These are phyloP conservation scores for Barypeithes pellucidus DNA, from an alignment of 2,888 invertebrate species.

Conservation along the genomic window DNA sequence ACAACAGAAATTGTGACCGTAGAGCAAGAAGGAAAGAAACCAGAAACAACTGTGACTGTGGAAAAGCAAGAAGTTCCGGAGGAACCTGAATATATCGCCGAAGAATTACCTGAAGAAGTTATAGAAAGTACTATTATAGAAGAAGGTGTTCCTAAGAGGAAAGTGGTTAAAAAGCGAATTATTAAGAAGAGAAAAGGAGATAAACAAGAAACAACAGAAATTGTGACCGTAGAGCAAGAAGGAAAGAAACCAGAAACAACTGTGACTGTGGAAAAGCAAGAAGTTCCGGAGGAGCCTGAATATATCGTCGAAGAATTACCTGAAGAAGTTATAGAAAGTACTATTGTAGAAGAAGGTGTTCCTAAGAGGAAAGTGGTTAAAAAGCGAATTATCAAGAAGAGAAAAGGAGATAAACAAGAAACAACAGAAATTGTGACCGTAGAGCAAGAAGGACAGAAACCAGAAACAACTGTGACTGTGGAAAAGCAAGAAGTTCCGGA, in stretches of 20 bases:
- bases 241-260: conserved; percentile 64
- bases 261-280: conserved; percentile 61
- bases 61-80: conserved; percentile 60
- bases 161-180: conserved; percentile 65
- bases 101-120: conserved; percentile 49
- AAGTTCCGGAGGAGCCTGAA: conserved; percentile 63
- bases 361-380: conserved; percentile 50
- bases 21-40: conserved; percentile 63
- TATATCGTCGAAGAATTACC: conserved; percentile 52
- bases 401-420: conserved; percentile 60
- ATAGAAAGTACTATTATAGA: conserved; percentile 65
- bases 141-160: conserved; percentile 70
- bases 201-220: conserved; percentile 53
- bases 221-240: conserved; percentile 67
- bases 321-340: conserved; percentile 65
- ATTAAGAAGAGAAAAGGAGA: conserved; percentile 62
- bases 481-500: conserved; percentile 57
- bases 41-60: conserved; percentile 68
- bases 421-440: conserved; percentile 60
- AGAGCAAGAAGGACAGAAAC: conserved; percentile 58
- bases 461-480: conserved; percentile 19
- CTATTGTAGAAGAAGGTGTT: conserved; percentile 56
- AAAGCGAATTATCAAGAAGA: conserved; percentile 61
- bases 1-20: conserved; percentile 65
- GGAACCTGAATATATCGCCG: conserved; percentile 61